phyloP scores from a whole-genome alignment of 2,797 vertebrate genomes.

The Ctenochaetus hawaiiensis region DNA sequence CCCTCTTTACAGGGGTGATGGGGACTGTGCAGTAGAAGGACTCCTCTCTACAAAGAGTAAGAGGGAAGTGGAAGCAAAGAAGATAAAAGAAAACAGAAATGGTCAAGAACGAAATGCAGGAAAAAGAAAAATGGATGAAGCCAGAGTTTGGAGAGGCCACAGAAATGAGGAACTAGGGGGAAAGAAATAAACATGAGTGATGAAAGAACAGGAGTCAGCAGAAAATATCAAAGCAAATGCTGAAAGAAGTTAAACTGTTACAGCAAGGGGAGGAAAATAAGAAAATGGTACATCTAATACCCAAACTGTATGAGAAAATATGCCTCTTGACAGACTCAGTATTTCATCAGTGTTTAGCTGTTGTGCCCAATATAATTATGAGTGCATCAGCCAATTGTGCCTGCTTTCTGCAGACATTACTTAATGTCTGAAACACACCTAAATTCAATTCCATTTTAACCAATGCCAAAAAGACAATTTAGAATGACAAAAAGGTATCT shows the following conservation, averaged over 20 bases:
- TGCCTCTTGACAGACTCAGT: not conserved
- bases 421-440: slow-evolving; percentile 4
- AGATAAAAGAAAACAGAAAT: slow-evolving; percentile 62
- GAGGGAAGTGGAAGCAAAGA: slow-evolving; percentile 74
- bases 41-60: slow-evolving; percentile 88
- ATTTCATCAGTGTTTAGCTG: slow-evolving; percentile 1
- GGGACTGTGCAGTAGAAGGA: slow-evolving; percentile 94
- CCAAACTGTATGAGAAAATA: slow-evolving; percentile 51
- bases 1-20: slow-evolving; percentile 94
- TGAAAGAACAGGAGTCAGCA: slow-evolving; percentile 60
- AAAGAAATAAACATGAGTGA: slow-evolving; percentile 63
- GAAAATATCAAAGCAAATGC: slow-evolving; percentile 57
- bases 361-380: slow-evolving; percentile 1
- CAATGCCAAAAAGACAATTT: not conserved
- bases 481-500: slow-evolving; percentile 26
- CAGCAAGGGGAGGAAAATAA: slow-evolving; percentile 33
- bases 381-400: not conserved
- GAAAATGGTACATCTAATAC: slow-evolving; percentile 43
- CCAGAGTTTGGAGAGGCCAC: slow-evolving; percentile 53
- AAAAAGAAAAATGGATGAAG: slow-evolving; percentile 64
- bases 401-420: slow-evolving; percentile 2
- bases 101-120: slow-evolving; percentile 73
- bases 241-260: slow-evolving; percentile 55
- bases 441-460: slow-evolving; percentile 12
- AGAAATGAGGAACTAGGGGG: slow-evolving; percentile 71